A percentile compares a stretch with the other conserved stretches of the same genome.
phyloP scores from a whole-genome alignment of 2,888 invertebrate genomes.

The Drosophila putrida region DNA sequence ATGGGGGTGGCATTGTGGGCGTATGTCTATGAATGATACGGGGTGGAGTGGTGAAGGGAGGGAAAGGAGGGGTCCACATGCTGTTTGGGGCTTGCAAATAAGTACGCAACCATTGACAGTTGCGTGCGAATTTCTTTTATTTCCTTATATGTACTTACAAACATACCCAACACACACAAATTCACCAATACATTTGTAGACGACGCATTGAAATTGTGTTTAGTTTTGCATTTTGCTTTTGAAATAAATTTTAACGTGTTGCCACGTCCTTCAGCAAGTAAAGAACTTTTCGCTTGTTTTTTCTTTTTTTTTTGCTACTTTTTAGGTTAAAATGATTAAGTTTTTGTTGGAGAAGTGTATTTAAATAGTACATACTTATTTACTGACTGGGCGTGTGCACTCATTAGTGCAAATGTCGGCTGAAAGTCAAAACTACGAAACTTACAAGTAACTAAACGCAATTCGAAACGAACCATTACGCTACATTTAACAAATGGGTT shows the following conservation, averaged over 20 bases:
- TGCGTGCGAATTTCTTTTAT: conserved; percentile 78
- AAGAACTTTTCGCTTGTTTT: conserved; percentile 17
- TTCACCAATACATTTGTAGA: conserved; percentile 20
- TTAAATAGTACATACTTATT: conserved; percentile 15
- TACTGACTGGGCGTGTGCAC: conserved; percentile 59
- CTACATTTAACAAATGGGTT: conserved; percentile 80
- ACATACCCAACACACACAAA: conserved; percentile 20
- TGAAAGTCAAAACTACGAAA: conserved; percentile 64
- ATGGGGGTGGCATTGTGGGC: not conserved
- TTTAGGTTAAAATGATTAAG: conserved; percentile 40
- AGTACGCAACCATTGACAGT: conserved; percentile 74
- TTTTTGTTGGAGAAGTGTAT: conserved; percentile 23
- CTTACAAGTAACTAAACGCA: conserved; percentile 49
- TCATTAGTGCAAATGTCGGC: conserved; percentile 73
- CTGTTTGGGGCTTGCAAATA: conserved; percentile 63
- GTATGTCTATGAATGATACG: not conserved
- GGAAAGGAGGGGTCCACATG: conserved; percentile 24
- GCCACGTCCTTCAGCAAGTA: conserved; percentile 16
- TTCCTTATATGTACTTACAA: conserved; percentile 43
- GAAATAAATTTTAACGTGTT: conserved; percentile 19
- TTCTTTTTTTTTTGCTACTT: not conserved
- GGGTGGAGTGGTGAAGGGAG: not conserved
- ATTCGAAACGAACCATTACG: conserved; percentile 69
- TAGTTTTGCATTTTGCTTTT: conserved; percentile 44
- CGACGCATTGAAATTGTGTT: conserved; percentile 62